Percentiles rank a stretch among this genome's conserved stretches.
These are phyloP conservation scores for Hydrophis major DNA, from an alignment of 2,797 vertebrate species.

Conservation along the genomic window DNA sequence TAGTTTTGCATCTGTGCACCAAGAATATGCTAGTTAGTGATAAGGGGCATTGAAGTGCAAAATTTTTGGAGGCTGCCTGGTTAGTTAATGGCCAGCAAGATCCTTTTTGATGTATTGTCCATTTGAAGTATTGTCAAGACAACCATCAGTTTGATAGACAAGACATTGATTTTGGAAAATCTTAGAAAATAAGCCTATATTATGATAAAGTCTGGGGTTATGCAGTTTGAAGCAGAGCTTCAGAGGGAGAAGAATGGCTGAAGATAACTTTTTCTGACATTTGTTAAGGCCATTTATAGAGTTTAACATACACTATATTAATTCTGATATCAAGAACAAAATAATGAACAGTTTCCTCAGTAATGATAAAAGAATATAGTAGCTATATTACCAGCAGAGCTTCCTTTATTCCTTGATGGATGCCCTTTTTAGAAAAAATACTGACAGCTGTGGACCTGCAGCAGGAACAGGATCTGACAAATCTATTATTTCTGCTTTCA, in stretches of 20 bases:
- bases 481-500: conserved; percentile 23
- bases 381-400: not conserved
- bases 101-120: not conserved
- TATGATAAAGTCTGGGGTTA: not conserved
- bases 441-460: not conserved
- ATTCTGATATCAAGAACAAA: not conserved
- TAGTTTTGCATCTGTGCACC: not conserved
- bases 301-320: not conserved
- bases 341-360: conserved; percentile 3
- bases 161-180: not conserved
- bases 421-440: conserved; percentile 12
- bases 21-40: not conserved
- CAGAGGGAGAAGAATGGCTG: not conserved
- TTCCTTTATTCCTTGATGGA: not conserved
- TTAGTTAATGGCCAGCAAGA: not conserved
- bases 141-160: not conserved
- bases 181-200: not conserved
- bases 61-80: not conserved
- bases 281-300: not conserved
- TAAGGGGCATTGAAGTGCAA: not conserved
- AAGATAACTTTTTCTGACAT: not conserved
- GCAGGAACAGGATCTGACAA: conserved; percentile 1
- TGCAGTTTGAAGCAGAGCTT: not conserved
- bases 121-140: not conserved
- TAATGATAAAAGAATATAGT: not conserved